phyloP scores from a whole-genome alignment of 2,113 vertebrate genomes.

The Burhinus oedicnemus region DNA sequence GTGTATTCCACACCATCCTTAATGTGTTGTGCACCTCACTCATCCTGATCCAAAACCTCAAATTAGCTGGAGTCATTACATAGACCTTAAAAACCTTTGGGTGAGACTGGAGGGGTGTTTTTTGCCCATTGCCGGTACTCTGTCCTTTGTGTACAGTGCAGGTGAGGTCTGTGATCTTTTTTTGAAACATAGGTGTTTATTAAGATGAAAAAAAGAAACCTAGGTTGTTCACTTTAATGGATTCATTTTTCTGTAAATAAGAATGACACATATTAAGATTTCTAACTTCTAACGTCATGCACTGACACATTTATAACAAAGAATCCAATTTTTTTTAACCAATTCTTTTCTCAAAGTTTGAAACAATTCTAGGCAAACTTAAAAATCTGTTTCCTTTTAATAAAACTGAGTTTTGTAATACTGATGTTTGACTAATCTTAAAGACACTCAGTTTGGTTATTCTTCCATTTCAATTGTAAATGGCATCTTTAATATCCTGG shows the following conservation, averaged over 20 bases:
- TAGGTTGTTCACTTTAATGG: neutral
- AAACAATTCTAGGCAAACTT: neutral
- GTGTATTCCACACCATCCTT: neutral
- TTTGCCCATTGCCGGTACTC: neutral
- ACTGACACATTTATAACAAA: neutral
- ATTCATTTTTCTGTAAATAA: neutral
- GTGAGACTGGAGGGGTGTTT: neutral
- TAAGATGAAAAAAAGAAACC: neutral
- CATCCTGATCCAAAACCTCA: neutral
- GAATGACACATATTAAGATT: neutral
- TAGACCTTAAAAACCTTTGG: neutral
- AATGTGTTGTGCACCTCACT: neutral
- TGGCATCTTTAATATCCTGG: neutral
- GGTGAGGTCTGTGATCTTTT: neutral
- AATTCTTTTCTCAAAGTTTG: neutral
- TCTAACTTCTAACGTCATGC: neutral
- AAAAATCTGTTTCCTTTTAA: neutral
- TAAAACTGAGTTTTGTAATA: neutral
- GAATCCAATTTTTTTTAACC: neutral
- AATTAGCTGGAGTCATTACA: neutral
- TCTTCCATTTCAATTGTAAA: neutral
- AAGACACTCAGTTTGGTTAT: neutral
- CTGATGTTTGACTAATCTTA: neutral
- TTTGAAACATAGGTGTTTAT: neutral
- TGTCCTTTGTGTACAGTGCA: neutral